Evolutionary conservation across 2,888 invertebrate species (phyloP).

Genomic region (Lasioglossum pauxillum): DNA sequence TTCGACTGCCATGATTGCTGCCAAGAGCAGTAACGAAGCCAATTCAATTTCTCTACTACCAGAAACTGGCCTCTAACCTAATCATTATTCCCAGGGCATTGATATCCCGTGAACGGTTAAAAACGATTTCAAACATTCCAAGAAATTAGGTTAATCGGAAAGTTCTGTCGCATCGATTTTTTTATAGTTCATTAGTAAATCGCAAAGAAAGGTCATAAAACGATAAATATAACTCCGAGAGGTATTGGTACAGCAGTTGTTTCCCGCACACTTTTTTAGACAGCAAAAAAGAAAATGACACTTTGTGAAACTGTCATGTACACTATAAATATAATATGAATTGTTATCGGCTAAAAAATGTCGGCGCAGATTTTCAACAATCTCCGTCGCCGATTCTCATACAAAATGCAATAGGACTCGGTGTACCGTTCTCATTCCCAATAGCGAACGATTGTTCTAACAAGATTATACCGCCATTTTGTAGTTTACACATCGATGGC

Average conservation of each 20-base stretch:
- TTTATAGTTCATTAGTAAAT: neutral
- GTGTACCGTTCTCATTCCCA: neutral
- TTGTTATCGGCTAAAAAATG: neutral
- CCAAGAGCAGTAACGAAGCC: slow-evolving; percentile 52
- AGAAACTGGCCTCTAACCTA: slow-evolving; percentile 36
- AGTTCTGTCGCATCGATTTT: no score
- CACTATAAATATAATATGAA: neutral
- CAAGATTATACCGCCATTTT: neutral
- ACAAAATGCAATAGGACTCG: neutral
- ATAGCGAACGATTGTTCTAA: neutral
- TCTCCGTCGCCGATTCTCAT: neutral
- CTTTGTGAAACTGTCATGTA: neutral
- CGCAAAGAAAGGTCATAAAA: neutral
- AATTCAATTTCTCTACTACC: slow-evolving; percentile 60
- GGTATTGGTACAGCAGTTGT: neutral
- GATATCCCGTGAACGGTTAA: slow-evolving; percentile 5
- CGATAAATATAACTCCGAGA: neutral
- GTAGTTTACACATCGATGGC: neutral
- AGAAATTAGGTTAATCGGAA: neutral
- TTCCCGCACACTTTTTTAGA: neutral
- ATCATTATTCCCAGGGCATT: slow-evolving; percentile 43
- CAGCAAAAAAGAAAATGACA: neutral
- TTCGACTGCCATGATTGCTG: slow-evolving; percentile 43
- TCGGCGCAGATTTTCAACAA: neutral
- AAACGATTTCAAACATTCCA: neutral